Conservation (phyloP, 2,888 invertebrate genomes). For the Cheiracanthium punctorium region DNA sequence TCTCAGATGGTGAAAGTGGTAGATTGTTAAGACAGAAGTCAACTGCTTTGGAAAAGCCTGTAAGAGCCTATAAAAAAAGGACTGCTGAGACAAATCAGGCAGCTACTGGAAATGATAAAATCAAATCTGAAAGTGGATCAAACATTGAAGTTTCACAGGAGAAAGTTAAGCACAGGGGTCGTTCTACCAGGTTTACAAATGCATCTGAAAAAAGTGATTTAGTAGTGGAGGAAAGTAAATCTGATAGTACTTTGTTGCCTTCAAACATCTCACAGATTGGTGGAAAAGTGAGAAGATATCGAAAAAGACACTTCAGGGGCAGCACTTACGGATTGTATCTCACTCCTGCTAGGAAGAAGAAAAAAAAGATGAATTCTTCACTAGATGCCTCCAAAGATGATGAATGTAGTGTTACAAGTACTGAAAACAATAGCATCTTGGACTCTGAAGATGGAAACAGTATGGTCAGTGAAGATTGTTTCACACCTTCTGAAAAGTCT, state of each 20-base stretch:
- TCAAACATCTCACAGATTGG: not conserved
- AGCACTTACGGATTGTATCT: slow-evolving; percentile 63
- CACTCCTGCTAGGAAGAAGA: slow-evolving; percentile 41
- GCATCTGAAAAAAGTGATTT: not conserved
- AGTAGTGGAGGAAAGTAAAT: not conserved
- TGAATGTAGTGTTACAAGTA: slow-evolving; percentile 54
- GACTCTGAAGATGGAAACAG: slow-evolving; percentile 68
- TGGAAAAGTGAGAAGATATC: slow-evolving; percentile 33
- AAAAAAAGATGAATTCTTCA: slow-evolving; percentile 23
- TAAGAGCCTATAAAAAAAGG: not conserved
- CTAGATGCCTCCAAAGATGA: slow-evolving; percentile 48
- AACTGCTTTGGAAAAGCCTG: not conserved
- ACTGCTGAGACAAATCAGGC: not conserved
- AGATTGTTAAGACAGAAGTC: not conserved
- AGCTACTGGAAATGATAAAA: not conserved
- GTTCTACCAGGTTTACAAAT: not conserved
- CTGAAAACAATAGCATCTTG: slow-evolving; percentile 64
- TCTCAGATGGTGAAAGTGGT: not conserved
- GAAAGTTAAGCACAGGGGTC: no score
- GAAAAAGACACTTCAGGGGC: slow-evolving; percentile 53
- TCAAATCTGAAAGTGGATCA: not conserved
- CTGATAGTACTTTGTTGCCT: not conserved
- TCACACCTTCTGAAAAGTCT: slow-evolving; percentile 67
- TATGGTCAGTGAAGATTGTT: slow-evolving; percentile 57
- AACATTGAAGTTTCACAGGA: no score